Percentiles rank a stretch among this genome's conserved stretches.
phyloP scores from a whole-genome alignment of 2,113 vertebrate genomes.

The Muscicapa adusta region DNA sequence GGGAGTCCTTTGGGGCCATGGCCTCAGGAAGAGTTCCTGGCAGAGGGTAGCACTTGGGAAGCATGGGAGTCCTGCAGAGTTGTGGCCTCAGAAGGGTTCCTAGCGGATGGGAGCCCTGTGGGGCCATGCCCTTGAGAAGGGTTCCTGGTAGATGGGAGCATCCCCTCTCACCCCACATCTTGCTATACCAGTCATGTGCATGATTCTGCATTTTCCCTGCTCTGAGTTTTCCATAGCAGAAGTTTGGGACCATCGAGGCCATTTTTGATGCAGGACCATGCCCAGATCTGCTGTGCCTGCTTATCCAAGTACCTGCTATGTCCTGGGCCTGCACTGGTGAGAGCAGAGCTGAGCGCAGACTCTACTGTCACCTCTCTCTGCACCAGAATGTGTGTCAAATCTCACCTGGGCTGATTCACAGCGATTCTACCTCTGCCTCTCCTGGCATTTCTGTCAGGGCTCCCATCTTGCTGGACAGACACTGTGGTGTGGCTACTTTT shows the following conservation, averaged over 20 bases:
- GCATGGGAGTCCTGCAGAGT: not conserved
- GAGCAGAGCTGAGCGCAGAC: not conserved
- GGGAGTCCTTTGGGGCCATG: not conserved
- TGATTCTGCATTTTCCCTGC: not conserved
- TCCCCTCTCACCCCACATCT: not conserved
- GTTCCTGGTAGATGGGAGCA: not conserved
- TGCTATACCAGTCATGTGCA: not conserved
- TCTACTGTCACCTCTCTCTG: not conserved
- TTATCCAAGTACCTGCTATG: not conserved
- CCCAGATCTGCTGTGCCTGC: not conserved
- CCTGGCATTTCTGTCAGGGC: not conserved
- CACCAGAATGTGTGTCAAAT: not conserved
- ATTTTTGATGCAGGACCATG: rapidly evolving
- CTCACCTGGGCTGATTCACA: not conserved
- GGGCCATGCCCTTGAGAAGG: not conserved
- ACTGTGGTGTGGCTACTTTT: not conserved
- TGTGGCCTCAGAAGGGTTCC: not conserved
- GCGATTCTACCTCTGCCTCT: not conserved
- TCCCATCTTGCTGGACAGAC: not conserved
- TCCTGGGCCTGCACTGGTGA: not conserved
- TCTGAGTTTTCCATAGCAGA: not conserved
- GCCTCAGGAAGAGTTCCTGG: not conserved
- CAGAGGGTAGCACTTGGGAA: not conserved
- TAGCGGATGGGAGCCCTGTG: not conserved
- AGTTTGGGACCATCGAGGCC: not conserved